phyloP scores from a whole-genome alignment of 2,113 vertebrate species.

The Apus apus region DNA sequence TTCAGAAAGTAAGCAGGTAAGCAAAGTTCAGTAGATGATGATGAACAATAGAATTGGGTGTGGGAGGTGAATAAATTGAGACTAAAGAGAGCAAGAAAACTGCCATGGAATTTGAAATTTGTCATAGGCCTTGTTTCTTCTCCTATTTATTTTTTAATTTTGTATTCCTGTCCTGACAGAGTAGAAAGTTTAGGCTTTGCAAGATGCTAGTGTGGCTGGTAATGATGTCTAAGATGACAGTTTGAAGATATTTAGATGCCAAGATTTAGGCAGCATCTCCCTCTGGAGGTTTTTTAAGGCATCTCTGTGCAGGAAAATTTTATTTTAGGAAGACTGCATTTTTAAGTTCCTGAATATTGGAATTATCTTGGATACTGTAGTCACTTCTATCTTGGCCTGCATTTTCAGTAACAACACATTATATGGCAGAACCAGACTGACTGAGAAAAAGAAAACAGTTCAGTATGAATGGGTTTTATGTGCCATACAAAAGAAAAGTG shows the following conservation, averaged over 20 bases:
- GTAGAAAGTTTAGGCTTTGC: neutral
- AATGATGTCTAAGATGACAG: constrained; percentile 2
- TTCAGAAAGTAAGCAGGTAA: neutral
- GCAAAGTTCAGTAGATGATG: neutral
- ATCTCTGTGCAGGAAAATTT: neutral
- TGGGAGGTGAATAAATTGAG: neutral
- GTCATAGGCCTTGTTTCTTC: neutral
- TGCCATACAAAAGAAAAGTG: neutral
- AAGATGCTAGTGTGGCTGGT: neutral
- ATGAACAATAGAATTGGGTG: neutral
- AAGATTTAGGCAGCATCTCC: constrained; percentile 42
- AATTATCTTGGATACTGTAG: neutral
- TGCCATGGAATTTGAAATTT: neutral
- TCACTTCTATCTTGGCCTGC: neutral
- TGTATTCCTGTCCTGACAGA: neutral
- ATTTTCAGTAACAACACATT: neutral
- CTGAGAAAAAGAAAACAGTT: neutral
- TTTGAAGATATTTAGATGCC: neutral
- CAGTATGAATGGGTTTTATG: neutral
- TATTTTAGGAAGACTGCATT: neutral
- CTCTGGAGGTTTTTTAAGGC: constrained; percentile 56
- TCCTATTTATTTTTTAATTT: neutral
- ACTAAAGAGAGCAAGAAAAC: neutral
- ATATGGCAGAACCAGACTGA: neutral
- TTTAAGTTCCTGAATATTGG: neutral